Evolutionary conservation across 1,140 invertebrate species (phyloP), one percentile per base, ranked within the genome.

Genomic region (Dinoponera quadriceps): DNA sequence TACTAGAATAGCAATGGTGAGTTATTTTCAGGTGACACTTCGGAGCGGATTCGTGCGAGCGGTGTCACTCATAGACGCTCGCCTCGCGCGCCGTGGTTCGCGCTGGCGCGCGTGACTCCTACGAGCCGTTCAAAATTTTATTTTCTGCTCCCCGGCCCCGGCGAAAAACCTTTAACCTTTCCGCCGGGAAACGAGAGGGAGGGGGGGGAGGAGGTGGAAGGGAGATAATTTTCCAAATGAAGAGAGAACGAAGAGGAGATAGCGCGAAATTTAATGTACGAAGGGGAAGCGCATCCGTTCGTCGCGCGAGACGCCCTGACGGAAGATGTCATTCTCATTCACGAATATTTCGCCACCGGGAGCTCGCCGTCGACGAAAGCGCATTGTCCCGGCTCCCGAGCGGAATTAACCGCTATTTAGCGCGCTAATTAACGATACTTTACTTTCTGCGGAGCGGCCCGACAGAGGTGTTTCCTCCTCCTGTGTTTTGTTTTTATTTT

Each of bases 1-100:
- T 84, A 86, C 88, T 89, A 89, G 88, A 89, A 89, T 89, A 89
- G 88, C 87, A 88, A 82, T 85, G 86, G 68, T 80, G 82, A 89
- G 88, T 88, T 89, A 89, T 89, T 89, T 89, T 89, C 88, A 89
- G 88, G 88, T 89, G 88, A 89, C 88, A 89, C 88, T 88, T 89
- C 60, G 69, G 66, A 84, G 88, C 71, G 84, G 74, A 88, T 88
- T 74, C 80, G 83, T 85, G 78, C 78, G 87, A 85, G 86, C 74
- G 83, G 82, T 81, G 87, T 88, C 87, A 88, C 87, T 89, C 86
- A 88, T 85, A 89, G 87, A 66, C 66, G 72, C 51, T 71, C 71
- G 55, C 71, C 66, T 49, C n/a, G n/a, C n/a, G n/a, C n/a, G 25
- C 71, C 54, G 60, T 33, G 44, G 38, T 55, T 73, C 33, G 25